Evolutionary conservation across 2,888 invertebrate species (phyloP).

Genomic region (Noctua comes): DNA sequence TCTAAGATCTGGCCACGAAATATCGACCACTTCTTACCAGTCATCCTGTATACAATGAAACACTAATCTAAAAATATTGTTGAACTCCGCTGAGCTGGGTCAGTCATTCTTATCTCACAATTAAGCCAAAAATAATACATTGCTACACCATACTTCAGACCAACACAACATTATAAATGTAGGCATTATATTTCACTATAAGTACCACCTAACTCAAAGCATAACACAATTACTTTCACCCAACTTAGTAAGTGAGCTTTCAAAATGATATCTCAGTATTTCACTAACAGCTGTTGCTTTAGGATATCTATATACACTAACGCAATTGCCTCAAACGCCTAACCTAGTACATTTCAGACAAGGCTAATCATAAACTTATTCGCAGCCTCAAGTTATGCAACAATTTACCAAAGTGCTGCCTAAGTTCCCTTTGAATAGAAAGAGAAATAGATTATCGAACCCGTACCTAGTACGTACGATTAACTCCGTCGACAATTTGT

Average conservation of each 20-base stretch:
- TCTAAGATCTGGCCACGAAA: not conserved
- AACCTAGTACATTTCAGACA: conserved; percentile 54
- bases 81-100: not conserved
- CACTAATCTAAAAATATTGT: not conserved
- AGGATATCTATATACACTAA: conserved; percentile 50
- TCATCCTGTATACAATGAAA: not conserved
- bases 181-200: not conserved
- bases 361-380: conserved; percentile 79
- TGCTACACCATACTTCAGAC: not conserved
- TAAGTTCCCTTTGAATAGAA: conserved; percentile 76
- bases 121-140: not conserved
- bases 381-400: conserved; percentile 71
- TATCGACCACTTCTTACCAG: no score
- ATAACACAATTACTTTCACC: not conserved
- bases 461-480: conserved; percentile 63
- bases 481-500: conserved; percentile 62
- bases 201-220: conserved; percentile 9
- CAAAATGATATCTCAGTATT: conserved; percentile 25
- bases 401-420: conserved; percentile 78
- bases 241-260: conserved; percentile 13
- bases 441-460: conserved; percentile 75
- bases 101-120: not conserved
- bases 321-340: conserved; percentile 48
- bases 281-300: conserved; percentile 42
- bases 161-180: not conserved